These are phyloP conservation scores for Nezara viridula DNA, from an alignment of 2,888 invertebrate species.

Conservation along the genomic window DNA sequence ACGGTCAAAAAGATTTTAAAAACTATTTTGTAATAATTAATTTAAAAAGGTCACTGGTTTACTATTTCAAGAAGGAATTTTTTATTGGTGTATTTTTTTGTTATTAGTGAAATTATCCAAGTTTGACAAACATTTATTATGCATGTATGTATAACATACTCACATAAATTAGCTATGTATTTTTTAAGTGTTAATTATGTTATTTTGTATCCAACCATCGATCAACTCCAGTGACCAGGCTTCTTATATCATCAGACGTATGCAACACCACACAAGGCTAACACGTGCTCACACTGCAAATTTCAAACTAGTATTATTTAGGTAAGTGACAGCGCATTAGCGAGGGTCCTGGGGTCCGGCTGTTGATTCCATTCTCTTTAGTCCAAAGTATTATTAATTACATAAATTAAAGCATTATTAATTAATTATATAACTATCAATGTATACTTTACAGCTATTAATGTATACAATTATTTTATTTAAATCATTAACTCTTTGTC, in stretches of 20 bases:
- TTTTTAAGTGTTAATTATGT: neutral
- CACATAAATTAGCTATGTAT: neutral
- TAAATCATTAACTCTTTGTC: no score
- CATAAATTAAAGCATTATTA: no score
- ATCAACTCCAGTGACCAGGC: neutral
- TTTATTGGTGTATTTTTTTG: neutral
- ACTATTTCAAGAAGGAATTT: neutral
- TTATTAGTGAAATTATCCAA: neutral
- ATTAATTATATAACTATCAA: no score
- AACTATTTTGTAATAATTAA: neutral
- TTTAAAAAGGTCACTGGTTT: neutral
- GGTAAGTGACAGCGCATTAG: neutral
- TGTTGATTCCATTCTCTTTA: neutral
- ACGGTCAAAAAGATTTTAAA: neutral
- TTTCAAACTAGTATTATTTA: neutral
- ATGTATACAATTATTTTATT: no score
- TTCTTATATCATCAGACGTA: neutral
- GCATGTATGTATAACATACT: no score
- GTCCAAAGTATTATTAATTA: neutral
- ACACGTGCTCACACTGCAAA: slow-evolving; percentile 17
- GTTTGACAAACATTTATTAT: no score
- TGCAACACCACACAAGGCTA: neutral
- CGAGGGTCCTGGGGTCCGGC: neutral
- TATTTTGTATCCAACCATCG: neutral
- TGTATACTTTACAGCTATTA: no score